phyloP scores from a whole-genome alignment of 2,888 invertebrate species.

The Phortica okadai region DNA sequence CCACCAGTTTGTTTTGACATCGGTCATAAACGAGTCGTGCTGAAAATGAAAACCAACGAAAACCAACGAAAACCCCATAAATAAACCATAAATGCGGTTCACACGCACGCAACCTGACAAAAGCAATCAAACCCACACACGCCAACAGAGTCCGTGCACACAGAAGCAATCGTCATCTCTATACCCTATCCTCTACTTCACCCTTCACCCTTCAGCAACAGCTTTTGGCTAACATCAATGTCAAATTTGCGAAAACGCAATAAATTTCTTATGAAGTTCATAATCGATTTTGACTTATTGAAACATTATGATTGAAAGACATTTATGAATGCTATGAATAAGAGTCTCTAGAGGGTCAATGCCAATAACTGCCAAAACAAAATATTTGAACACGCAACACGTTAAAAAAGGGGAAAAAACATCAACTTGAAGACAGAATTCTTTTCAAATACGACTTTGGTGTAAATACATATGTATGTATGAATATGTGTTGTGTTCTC shows the following conservation, averaged over 20 bases:
- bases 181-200: neutral
- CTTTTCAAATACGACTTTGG: neutral
- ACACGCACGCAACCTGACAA: constrained; percentile 45
- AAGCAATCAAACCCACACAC: neutral
- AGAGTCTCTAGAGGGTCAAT: constrained; percentile 69
- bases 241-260: constrained; percentile 72
- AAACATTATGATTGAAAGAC: constrained; percentile 75
- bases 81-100: constrained; percentile 55
- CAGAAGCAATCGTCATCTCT: neutral
- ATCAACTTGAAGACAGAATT: neutral
- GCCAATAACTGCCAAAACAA: constrained; percentile 59
- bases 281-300: constrained; percentile 75
- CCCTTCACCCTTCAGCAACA: neutral
- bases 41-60: constrained; percentile 4
- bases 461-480: neutral
- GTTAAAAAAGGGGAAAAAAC: neutral
- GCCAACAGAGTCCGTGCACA: neutral
- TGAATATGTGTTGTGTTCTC: constrained; percentile 11
- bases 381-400: constrained; percentile 25
- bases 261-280: constrained; percentile 74
- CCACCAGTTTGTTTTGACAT: constrained; percentile 2
- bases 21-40: constrained; percentile 17
- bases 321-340: constrained; percentile 70
- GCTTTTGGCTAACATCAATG: constrained; percentile 58
- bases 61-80: constrained; percentile 38